Evolutionary conservation across 2,113 vertebrate genomes (phyloP).

Genomic region (Bufo gargarizans): DNA sequence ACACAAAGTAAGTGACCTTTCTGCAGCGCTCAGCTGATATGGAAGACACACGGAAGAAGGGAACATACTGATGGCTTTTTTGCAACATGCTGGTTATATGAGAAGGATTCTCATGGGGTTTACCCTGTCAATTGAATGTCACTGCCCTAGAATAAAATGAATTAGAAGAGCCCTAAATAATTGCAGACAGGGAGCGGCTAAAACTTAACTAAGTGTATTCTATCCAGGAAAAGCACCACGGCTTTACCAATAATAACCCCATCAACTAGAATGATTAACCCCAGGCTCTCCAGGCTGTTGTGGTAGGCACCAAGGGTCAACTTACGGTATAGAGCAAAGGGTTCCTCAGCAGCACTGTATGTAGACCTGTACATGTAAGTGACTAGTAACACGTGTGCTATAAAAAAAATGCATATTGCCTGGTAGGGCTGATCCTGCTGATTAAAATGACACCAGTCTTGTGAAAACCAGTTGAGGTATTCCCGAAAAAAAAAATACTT

Average conservation of each 20-base stretch:
- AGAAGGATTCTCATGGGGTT: slow-evolving; percentile 5
- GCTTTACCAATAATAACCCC: background rate
- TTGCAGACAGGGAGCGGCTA: background rate
- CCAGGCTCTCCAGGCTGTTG: no score
- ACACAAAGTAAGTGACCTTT: slow-evolving; percentile 22
- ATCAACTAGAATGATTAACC: no score
- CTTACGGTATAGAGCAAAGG: no score
- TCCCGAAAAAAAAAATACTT: no score
- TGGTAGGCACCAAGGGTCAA: no score
- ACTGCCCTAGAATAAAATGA: background rate
- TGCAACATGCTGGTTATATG: slow-evolving; percentile 9
- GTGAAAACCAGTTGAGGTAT: no score
- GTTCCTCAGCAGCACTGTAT: no score
- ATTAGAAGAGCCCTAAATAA: background rate
- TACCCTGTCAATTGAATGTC: slow-evolving; percentile 22
- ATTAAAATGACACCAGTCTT: no score
- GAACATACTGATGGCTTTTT: slow-evolving; percentile 27
- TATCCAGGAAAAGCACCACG: background rate
- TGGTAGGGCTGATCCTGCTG: no score
- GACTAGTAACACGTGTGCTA: no score
- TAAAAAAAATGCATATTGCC: no score
- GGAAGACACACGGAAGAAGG: slow-evolving; percentile 27
- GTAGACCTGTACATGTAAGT: no score
- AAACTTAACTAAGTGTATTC: background rate
- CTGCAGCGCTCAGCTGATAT: slow-evolving; percentile 4